phyloP scores from a whole-genome alignment of 2,113 vertebrate genomes.

The Xiphias gladius region DNA sequence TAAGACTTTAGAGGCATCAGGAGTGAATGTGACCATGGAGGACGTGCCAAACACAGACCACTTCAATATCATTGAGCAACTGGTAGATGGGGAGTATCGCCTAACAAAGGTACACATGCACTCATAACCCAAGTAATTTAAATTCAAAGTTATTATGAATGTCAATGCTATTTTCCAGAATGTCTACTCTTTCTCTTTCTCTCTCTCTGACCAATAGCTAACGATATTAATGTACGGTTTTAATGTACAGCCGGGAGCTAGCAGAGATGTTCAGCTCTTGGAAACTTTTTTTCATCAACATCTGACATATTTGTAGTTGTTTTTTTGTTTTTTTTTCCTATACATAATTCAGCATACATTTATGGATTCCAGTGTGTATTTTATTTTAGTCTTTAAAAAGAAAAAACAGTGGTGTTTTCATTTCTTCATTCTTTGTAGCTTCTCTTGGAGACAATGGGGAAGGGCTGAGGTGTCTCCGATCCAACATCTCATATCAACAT shows the following conservation, averaged over 20 bases:
- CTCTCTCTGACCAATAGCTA: not conserved
- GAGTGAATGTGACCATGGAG: conserved; percentile 80
- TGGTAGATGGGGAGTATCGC: conserved; percentile 80
- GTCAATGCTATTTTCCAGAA: not conserved
- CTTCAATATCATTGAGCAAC: conserved; percentile 83
- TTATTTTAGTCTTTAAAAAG: not conserved
- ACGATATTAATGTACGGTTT: not conserved
- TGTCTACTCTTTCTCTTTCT: not conserved
- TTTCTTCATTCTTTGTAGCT: conserved; percentile 66
- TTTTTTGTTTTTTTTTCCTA: not conserved
- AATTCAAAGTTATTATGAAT: not conserved
- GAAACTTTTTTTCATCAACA: no score
- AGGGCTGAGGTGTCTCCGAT: conserved; percentile 64
- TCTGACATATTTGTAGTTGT: no score
- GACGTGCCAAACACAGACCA: conserved; percentile 84
- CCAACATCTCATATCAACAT: conserved; percentile 9
- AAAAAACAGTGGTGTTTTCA: not conserved
- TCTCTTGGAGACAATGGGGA: conserved; percentile 83
- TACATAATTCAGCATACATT: not conserved
- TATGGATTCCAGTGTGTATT: not conserved
- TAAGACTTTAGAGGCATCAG: conserved; percentile 74
- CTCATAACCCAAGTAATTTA: not conserved
- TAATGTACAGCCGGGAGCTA: no score
- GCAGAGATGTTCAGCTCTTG: no score
- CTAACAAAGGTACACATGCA: conserved; percentile 80